These are phyloP conservation scores for Malacoctenus gilli DNA, from an alignment of 2,797 vertebrate species.

Conservation along the genomic window DNA sequence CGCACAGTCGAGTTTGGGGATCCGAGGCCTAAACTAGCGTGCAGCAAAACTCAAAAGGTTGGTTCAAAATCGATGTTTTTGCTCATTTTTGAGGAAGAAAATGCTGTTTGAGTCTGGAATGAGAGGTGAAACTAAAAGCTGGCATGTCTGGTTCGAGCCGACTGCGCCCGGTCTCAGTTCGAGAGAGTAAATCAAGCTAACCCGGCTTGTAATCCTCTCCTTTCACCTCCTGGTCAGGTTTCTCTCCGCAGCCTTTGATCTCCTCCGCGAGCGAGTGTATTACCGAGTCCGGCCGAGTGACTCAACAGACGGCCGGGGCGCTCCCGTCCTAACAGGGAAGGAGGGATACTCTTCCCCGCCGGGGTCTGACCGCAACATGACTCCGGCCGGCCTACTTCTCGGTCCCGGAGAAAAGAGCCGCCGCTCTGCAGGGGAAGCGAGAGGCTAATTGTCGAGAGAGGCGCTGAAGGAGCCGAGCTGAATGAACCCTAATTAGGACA, in stretches of 20 bases:
- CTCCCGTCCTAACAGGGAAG: constrained; percentile 28
- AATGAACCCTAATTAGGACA: constrained; percentile 69
- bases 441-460: constrained; percentile 57
- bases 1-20: too few species aligned
- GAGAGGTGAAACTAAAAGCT: neutral
- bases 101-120: too few species aligned
- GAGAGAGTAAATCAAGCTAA: neutral
- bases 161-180: neutral
- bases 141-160: neutral
- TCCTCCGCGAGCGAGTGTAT: constrained; percentile 9
- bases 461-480: constrained; percentile 46
- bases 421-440: constrained; percentile 4
- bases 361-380: constrained; percentile 32
- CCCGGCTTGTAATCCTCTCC: neutral
- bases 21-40: too few species aligned
- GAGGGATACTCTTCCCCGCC: constrained; percentile 22
- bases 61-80: too few species aligned
- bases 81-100: too few species aligned
- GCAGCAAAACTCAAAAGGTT: too few species aligned
- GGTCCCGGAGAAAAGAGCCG: constrained; percentile 17
- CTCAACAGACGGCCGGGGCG: constrained; percentile 2
- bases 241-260: constrained; percentile 3
- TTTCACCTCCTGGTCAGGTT: constrained; percentile 7
- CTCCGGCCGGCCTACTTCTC: constrained; percentile 45
- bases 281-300: constrained; percentile 28